These are phyloP conservation scores for Phrynosoma blainvillii DNA, from an alignment of 2,113 vertebrate species.

Conservation along the genomic window DNA sequence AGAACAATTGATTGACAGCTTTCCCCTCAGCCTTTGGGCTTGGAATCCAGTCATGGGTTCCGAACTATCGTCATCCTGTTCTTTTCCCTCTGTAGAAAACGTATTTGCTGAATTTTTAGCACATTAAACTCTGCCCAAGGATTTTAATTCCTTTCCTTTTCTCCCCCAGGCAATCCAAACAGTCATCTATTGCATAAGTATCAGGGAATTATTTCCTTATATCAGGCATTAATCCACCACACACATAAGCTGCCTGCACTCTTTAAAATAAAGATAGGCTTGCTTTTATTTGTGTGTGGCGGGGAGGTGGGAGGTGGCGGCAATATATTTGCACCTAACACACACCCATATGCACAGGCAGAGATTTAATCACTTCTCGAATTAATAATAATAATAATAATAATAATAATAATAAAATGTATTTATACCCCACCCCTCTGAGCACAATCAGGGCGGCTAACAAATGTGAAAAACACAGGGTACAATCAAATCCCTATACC, in stretches of 20 bases:
- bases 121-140: background rate
- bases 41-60: background rate
- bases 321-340: background rate
- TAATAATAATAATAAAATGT: too few species aligned
- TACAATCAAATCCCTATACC: too few species aligned
- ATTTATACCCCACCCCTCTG: too few species aligned
- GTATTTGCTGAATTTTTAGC: background rate
- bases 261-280: slow-evolving; percentile 12
- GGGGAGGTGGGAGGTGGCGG: background rate
- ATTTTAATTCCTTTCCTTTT: background rate
- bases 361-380: slow-evolving; percentile 41
- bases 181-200: slow-evolving; percentile 20
- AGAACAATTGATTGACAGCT: background rate
- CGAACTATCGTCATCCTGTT: background rate
- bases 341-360: background rate
- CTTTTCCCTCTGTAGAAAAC: background rate
- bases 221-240: slow-evolving; percentile 46
- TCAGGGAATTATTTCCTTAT: slow-evolving; percentile 50
- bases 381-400: too few species aligned
- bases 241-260: slow-evolving; percentile 35
- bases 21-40: too few species aligned
- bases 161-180: slow-evolving; percentile 29
- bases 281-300: background rate
- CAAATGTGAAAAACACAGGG: too few species aligned
- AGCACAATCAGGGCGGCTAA: too few species aligned